phyloP scores from a whole-genome alignment of 2,888 invertebrate species.

The Scotopteryx bipunctaria region DNA sequence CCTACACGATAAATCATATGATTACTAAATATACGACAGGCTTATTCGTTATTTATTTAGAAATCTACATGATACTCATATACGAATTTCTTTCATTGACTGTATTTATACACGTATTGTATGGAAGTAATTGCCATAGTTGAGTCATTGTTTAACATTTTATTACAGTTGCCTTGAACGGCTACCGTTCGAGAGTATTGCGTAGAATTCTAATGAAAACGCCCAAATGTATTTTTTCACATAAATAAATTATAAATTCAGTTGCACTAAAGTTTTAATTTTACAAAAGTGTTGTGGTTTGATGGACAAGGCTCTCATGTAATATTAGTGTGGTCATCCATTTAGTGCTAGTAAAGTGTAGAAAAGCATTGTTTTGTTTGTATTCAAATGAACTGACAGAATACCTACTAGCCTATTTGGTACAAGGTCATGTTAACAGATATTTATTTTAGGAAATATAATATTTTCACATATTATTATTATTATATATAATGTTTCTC shows the following conservation, averaged over 20 bases:
- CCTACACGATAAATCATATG: slow-evolving; percentile 42
- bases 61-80: slow-evolving; percentile 50
- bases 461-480: slow-evolving; percentile 59
- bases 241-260: slow-evolving; percentile 36
- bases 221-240: slow-evolving; percentile 42
- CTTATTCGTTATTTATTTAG: slow-evolving; percentile 42
- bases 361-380: slow-evolving; percentile 34
- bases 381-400: slow-evolving; percentile 27
- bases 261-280: slow-evolving; percentile 38
- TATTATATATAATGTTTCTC: slow-evolving; percentile 57
- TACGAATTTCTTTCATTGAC: slow-evolving; percentile 32
- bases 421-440: slow-evolving; percentile 51
- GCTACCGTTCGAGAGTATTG: slow-evolving; percentile 41
- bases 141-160: slow-evolving; percentile 28
- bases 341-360: slow-evolving; percentile 43
- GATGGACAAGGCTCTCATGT: slow-evolving; percentile 64
- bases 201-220: slow-evolving; percentile 47
- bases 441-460: slow-evolving; percentile 53
- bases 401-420: slow-evolving; percentile 20
- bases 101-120: slow-evolving; percentile 35
- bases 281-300: slow-evolving; percentile 40
- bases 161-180: slow-evolving; percentile 16
- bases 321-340: slow-evolving; percentile 60
- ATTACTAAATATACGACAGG: slow-evolving; percentile 35
- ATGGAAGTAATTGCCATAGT: slow-evolving; percentile 38